Percentiles rank a stretch among this genome's conserved stretches.
Evolutionary conservation across 2,113 vertebrate species (phyloP).

Genomic region (Mionectes macconnelli): DNA sequence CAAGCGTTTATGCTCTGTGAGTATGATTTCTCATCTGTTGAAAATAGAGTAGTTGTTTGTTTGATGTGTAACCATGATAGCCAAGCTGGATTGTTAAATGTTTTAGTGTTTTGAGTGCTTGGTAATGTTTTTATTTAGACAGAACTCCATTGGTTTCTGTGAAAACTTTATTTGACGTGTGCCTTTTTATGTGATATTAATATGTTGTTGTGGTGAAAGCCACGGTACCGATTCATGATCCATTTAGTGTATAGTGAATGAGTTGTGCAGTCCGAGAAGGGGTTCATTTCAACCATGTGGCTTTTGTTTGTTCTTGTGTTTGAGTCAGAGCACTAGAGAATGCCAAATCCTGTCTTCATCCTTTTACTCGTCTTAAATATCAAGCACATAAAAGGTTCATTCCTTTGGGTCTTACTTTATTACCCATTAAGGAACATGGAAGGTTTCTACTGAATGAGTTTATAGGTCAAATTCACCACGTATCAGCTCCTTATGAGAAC

Average conservation of each 20-base stretch:
- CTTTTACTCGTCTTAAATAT: not conserved
- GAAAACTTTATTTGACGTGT: not conserved
- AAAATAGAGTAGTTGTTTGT: conserved; percentile 33
- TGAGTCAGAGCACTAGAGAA: not conserved
- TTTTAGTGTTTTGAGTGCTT: conserved; percentile 28
- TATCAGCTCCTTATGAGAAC: not conserved
- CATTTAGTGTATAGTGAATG: not conserved
- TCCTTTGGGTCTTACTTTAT: not conserved
- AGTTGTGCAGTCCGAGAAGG: not conserved
- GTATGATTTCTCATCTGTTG: conserved; percentile 31
- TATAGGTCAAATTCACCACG: not conserved
- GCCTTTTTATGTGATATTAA: not conserved
- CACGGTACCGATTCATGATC: not conserved
- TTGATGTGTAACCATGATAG: not conserved
- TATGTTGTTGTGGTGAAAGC: not conserved
- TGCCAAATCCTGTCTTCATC: not conserved
- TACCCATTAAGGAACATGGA: not conserved
- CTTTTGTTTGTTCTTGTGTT: not conserved
- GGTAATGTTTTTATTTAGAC: conserved; percentile 1
- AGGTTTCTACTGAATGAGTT: not conserved
- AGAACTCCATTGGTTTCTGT: not conserved
- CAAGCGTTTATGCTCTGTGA: conserved; percentile 12
- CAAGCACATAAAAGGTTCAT: not conserved
- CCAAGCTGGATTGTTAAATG: not conserved
- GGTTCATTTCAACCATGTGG: not conserved